Base-by-base conservation (phyloP, 2,888 invertebrate species). In the Liopterus haemorrhoidalis region DNA sequence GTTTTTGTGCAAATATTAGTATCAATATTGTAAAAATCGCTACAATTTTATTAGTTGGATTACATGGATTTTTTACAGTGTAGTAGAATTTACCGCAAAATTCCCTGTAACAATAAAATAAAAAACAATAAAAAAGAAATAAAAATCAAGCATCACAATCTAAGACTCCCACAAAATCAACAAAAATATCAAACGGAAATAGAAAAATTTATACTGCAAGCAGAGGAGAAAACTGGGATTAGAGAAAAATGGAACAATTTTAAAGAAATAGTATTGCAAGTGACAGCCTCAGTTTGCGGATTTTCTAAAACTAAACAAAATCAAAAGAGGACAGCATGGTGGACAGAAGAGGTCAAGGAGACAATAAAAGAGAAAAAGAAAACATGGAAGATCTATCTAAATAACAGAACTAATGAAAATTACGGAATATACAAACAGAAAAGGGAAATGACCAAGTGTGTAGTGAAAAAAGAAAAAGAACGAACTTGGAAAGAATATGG, bases 401-500 rank as follows among this genome's bases (percentile, higher is more conserved):
- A n/a, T 5, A 40, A 6, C 4, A 40, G 11, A 12, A 5, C 18
- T 14, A 18, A 16, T 12, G 19, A 31, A 30, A 12, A 40, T 11
- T 40, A 40, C 20, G 20, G 21, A 11, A 11, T 11, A 19, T 40
- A 40, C 14, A 40, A 40, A 20, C 20, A 12, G 19, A 14, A 40
- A 20, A 14, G 30, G 11, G 21, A 3, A 40, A 30, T 21, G 4
- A 22, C 12, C 18, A 40, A 40, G 31, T 11, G 21, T 5, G 19
- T 18, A 5, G 20, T 39, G 20, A 28, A 28, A 28, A 9, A 11
- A 28, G 27, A n/a, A 16, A 39, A 40, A 19, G 20, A 18, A n/a
- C 4, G n/a, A 12, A n/a, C 20, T n/a, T 40, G 31, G 40, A 19
- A 30, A 30, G 12, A 31, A 19, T 40, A 31, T 18, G 39, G 30